Conservation (phyloP, 2,888 invertebrate species). For the Cheilosia urbana region DNA sequence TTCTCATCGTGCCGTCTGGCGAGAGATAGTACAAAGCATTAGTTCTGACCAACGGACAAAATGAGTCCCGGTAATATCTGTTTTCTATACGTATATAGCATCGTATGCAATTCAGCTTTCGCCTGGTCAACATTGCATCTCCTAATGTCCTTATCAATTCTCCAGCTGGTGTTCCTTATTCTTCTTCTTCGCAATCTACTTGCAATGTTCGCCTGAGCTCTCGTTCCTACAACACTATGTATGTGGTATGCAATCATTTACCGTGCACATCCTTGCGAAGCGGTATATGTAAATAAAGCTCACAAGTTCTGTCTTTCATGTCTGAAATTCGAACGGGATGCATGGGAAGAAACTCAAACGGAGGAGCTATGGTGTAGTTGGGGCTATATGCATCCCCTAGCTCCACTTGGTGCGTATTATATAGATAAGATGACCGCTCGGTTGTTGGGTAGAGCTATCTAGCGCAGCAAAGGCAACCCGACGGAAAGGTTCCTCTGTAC, state of each 20-base stretch:
- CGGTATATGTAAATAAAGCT: slow-evolving; percentile 72
- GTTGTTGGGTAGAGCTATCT: slow-evolving; percentile 49
- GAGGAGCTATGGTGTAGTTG: slow-evolving; percentile 9
- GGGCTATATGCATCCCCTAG: slow-evolving; percentile 48
- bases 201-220: slow-evolving; percentile 13
- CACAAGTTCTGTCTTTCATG: slow-evolving; percentile 59
- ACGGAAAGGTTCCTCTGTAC: slow-evolving; percentile 30
- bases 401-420: slow-evolving; percentile 30
- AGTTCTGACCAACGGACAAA: slow-evolving; percentile 61
- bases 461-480: slow-evolving; percentile 51
- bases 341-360: slow-evolving; percentile 51
- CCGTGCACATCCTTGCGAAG: slow-evolving; percentile 64
- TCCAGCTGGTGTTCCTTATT: slow-evolving; percentile 74
- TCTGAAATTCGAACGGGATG: slow-evolving; percentile 20
- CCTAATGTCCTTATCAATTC: slow-evolving; percentile 70
- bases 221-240: background rate
- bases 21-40: slow-evolving; percentile 58
- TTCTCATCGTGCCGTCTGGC: slow-evolving; percentile 57
- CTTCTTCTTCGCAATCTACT: slow-evolving; percentile 63
- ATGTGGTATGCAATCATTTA: slow-evolving; percentile 55
- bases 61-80: slow-evolving; percentile 44
- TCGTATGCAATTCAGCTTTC: slow-evolving; percentile 51
- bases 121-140: slow-evolving; percentile 65
- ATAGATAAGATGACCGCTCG: slow-evolving; percentile 56
- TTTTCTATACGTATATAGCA: slow-evolving; percentile 18